Conservation (phyloP, 2,888 invertebrate species). For the Plebejus melissa region DNA sequence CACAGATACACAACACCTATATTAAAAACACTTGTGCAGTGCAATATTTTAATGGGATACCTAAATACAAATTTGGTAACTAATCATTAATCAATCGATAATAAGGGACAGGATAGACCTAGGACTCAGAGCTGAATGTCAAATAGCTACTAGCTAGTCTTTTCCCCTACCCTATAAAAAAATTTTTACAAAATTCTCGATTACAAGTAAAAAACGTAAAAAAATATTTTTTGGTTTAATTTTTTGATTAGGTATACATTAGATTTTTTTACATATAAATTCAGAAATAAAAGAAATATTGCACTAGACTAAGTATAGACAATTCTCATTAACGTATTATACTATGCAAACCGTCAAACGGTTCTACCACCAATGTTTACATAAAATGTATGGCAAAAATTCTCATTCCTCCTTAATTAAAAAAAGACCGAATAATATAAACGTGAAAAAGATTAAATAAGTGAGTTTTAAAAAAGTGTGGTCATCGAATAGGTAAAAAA, state of each 20-base stretch:
- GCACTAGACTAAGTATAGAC: neutral
- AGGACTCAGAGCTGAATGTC: no score
- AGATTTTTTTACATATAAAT: neutral
- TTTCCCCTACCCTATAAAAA: neutral
- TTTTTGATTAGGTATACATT: neutral
- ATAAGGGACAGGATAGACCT: neutral
- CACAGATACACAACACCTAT: slow-evolving; percentile 19
- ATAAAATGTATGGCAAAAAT: neutral
- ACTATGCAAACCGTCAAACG: slow-evolving; percentile 13
- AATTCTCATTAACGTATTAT: neutral
- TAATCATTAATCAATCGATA: neutral
- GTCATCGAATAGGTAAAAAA: neutral
- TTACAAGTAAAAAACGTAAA: slow-evolving; percentile 13
- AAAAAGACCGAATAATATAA: neutral
- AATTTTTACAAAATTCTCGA: neutral
- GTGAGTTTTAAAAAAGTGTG: neutral
- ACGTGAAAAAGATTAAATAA: neutral
- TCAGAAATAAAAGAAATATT: neutral
- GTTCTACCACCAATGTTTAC: neutral
- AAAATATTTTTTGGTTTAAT: neutral
- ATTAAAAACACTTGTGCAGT: slow-evolving; percentile 16
- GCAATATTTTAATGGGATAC: neutral
- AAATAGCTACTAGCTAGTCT: no score
- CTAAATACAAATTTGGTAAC: slow-evolving; percentile 10
- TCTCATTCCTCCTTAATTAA: neutral